phyloP scores from a whole-genome alignment of 2,113 vertebrate genomes.

The Rhinolophus ferrumequinum region DNA sequence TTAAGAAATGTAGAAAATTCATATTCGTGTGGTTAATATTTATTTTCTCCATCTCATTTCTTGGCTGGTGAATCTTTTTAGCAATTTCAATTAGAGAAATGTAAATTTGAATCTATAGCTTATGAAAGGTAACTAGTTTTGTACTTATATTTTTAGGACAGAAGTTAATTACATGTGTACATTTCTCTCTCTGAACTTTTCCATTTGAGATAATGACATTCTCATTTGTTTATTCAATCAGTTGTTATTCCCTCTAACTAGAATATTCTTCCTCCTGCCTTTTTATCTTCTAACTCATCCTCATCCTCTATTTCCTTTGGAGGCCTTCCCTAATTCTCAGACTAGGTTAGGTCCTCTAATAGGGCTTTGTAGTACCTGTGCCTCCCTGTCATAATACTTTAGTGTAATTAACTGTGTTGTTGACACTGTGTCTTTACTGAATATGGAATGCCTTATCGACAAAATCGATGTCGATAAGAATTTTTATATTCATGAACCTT shows the following conservation, averaged over 20 bases:
- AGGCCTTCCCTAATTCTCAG: background rate
- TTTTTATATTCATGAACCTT: conserved; percentile 36
- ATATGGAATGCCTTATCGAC: background rate
- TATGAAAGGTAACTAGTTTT: conserved; percentile 4
- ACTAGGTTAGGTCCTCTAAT: background rate
- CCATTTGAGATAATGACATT: background rate
- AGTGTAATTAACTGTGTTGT: background rate
- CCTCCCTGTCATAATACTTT: background rate
- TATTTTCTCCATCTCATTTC: conserved; percentile 42
- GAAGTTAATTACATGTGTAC: background rate
- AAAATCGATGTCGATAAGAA: background rate
- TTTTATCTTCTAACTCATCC: background rate
- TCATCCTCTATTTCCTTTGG: background rate
- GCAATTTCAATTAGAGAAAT: conserved; percentile 11
- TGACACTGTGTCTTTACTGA: background rate
- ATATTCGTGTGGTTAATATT: conserved; percentile 16
- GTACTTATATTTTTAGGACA: background rate
- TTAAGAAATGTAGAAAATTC: background rate
- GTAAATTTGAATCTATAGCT: background rate
- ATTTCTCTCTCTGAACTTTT: background rate
- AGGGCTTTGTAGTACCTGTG: background rate
- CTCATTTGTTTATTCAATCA: background rate
- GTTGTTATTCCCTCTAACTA: background rate
- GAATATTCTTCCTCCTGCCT: background rate
- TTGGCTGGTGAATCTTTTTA: conserved; percentile 23